Conservation (phyloP, 92 coral and sea anemone genomes). For the Zoanthus solanderi region DNA sequence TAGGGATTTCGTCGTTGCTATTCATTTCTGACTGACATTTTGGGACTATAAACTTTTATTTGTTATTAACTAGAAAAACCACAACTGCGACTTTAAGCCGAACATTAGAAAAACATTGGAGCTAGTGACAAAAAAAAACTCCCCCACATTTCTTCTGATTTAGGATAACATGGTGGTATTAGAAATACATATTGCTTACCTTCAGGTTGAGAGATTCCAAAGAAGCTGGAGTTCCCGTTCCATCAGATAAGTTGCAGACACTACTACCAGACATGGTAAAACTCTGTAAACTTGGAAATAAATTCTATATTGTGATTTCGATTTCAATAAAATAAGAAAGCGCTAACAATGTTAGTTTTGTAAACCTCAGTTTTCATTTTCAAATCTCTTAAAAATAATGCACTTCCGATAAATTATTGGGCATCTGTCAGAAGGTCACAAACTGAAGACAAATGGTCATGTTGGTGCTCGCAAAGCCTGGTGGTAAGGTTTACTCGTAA, state of each 20-base stretch:
- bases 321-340: not conserved
- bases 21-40: not conserved
- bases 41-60: conserved; percentile 4
- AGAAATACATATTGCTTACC: not conserved
- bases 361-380: not conserved
- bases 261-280: conserved; percentile 25
- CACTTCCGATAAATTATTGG: not conserved
- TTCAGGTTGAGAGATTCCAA: conserved; percentile 21
- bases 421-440: conserved; percentile 1
- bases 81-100: conserved; percentile 9
- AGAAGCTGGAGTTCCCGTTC: conserved; percentile 14
- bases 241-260: conserved; percentile 17
- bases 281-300: not conserved
- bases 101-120: conserved; percentile 16
- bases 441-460: not conserved
- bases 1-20: not conserved
- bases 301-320: not conserved
- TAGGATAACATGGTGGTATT: not conserved
- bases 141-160: not conserved
- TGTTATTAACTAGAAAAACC: conserved; percentile 1
- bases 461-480: conserved; percentile 20
- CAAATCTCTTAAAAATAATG: not conserved
- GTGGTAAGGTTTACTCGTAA: not conserved
- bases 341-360: not conserved
- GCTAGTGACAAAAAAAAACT: not conserved